phyloP scores from a whole-genome alignment of 2,888 invertebrate genomes.

The Nomada goodeniana region DNA sequence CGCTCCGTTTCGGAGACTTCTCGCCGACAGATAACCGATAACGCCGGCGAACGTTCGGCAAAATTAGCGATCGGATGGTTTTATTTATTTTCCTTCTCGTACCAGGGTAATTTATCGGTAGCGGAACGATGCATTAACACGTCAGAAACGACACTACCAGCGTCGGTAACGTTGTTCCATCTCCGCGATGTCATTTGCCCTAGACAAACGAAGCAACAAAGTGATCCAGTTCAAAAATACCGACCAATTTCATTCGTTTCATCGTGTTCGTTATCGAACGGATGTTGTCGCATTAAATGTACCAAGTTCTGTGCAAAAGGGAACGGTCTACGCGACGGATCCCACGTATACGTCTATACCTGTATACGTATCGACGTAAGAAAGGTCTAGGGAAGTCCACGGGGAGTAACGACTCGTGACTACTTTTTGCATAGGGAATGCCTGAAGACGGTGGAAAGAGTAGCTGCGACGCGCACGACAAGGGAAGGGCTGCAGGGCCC shows the following conservation, averaged over 20 bases:
- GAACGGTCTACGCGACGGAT: not conserved
- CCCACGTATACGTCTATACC: slow-evolving; percentile 1
- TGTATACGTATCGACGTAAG: slow-evolving; percentile 49
- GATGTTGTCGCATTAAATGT: slow-evolving; percentile 32
- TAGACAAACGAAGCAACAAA: no score
- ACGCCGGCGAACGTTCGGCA: slow-evolving; percentile 12
- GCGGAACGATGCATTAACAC: no score
- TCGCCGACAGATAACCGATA: slow-evolving; percentile 46
- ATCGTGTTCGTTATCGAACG: slow-evolving; percentile 5
- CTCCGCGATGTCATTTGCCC: no score
- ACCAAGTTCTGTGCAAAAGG: slow-evolving; percentile 25
- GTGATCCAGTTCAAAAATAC: not conserved
- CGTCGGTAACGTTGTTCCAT: no score
- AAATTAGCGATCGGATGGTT: not conserved
- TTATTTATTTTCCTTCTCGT: not conserved
- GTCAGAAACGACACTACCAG: no score
- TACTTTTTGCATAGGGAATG: slow-evolving; percentile 76
- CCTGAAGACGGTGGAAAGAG: slow-evolving; percentile 55
- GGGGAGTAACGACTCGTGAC: slow-evolving; percentile 77
- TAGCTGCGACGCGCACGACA: slow-evolving; percentile 42
- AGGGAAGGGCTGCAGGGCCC: slow-evolving; percentile 62
- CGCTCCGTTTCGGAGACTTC: slow-evolving; percentile 55
- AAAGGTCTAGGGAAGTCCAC: slow-evolving; percentile 68
- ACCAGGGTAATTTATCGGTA: not conserved
- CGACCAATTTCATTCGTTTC: not conserved